phyloP scores from a whole-genome alignment of 2,797 vertebrate species.

The Pterois miles region DNA sequence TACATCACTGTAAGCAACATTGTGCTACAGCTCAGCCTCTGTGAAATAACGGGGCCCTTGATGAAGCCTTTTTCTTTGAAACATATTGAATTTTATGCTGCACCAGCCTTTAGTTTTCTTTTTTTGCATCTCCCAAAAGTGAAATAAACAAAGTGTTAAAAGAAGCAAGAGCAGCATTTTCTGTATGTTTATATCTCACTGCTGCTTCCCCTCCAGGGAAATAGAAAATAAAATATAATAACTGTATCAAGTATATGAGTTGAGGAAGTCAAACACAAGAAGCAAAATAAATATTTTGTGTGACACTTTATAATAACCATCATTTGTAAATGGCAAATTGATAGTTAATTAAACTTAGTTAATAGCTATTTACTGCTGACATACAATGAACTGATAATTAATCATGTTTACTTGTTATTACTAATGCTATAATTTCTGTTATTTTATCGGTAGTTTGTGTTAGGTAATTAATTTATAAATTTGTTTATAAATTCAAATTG shows the following conservation, averaged over 20 bases:
- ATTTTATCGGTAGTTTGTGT: no score
- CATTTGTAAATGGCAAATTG: no score
- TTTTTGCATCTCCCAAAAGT: background rate
- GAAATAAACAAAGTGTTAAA: background rate
- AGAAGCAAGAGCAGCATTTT: background rate
- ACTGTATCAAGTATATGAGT: background rate
- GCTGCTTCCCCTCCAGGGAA: background rate
- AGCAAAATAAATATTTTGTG: background rate
- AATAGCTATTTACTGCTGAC: no score
- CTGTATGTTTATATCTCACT: background rate
- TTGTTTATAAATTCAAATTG: no score
- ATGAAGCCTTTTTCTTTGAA: background rate
- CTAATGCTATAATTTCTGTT: no score
- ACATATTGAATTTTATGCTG: conserved; percentile 5
- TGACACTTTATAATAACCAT: no score
- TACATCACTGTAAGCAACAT: background rate
- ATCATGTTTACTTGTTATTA: no score
- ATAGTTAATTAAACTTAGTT: no score
- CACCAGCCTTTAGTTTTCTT: background rate
- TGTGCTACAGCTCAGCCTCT: background rate
- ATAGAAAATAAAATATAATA: background rate
- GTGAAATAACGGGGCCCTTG: background rate
- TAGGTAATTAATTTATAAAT: no score
- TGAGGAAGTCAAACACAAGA: background rate
- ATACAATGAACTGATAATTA: no score